Evolutionary conservation across 35 echinoderm and acorn worm species (phyloP).

Genomic region (Chiridota heheva): DNA sequence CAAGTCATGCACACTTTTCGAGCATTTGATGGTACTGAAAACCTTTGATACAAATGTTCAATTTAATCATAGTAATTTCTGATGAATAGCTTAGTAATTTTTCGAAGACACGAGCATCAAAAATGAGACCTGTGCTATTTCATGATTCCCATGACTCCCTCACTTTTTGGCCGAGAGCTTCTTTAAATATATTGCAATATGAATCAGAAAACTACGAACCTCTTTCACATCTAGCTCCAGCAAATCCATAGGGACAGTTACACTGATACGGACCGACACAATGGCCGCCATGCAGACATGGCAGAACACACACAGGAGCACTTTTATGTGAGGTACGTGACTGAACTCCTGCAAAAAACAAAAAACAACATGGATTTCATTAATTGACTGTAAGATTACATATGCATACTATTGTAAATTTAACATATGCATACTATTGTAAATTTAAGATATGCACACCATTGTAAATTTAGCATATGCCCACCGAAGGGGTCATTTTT

Average conservation of each 20-base stretch:
- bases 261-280: slow-evolving; percentile 69
- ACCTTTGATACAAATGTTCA: too few relatives aligned
- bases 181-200: not conserved
- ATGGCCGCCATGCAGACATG: slow-evolving; percentile 65
- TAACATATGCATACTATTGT: not conserved
- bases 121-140: too few relatives aligned
- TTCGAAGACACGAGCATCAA: too few relatives aligned
- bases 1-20: too few relatives aligned
- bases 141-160: not conserved
- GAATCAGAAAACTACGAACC: slow-evolving; percentile 29
- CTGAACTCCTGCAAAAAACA: slow-evolving; percentile 10
- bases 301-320: slow-evolving; percentile 57
- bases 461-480: not conserved
- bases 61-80: too few relatives aligned
- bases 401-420: not conserved
- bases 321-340: slow-evolving; percentile 16
- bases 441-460: not conserved
- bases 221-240: slow-evolving; percentile 61
- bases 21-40: too few relatives aligned
- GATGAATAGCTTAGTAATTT: not conserved
- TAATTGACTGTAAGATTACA: not conserved
- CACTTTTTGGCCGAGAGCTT: not conserved
- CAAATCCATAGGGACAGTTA: slow-evolving; percentile 61
- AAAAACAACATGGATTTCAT: not conserved
- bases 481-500: not conserved